Percentiles rank a stretch among this genome's conserved stretches.
Evolutionary conservation across 2,888 invertebrate genomes (phyloP).

Genomic region (Tachina fera): DNA sequence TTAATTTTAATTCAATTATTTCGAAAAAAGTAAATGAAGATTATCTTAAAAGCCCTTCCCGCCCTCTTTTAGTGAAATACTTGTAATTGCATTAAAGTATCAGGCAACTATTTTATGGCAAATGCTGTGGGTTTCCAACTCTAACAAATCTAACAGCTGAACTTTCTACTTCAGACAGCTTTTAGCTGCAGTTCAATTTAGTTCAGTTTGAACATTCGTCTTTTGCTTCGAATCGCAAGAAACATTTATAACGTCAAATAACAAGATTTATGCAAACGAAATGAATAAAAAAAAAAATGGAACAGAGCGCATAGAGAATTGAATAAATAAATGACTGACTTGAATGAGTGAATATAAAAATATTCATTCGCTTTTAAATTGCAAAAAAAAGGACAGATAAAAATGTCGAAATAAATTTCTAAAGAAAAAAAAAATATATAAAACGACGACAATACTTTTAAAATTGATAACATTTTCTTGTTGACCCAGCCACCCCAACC

Average conservation of each 20-base stretch:
- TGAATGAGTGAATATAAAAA: conserved; percentile 41
- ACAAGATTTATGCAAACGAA: conserved; percentile 70
- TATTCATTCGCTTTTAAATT: conserved; percentile 27
- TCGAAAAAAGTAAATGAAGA: background rate
- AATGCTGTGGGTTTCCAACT: background rate
- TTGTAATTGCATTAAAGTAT: conserved; percentile 45
- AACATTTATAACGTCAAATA: conserved; percentile 70
- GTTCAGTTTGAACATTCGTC: conserved; percentile 45
- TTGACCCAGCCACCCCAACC: conserved; percentile 49
- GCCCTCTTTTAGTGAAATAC: background rate
- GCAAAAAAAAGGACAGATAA: conserved; percentile 5
- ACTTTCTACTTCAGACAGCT: conserved; percentile 2
- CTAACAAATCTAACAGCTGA: conserved; percentile 28
- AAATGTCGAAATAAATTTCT: conserved; percentile 28
- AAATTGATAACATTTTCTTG: conserved; percentile 58
- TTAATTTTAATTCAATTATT: conserved; percentile 43
- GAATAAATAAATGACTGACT: conserved; percentile 49
- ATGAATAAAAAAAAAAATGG: conserved; percentile 31
- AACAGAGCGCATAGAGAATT: conserved; percentile 22
- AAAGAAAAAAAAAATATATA: background rate
- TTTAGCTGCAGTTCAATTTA: conserved; percentile 36
- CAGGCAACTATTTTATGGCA: background rate
- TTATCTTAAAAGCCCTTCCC: background rate
- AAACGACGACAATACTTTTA: conserved; percentile 21
- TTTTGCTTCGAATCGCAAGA: conserved; percentile 60